These are phyloP conservation scores for Archegozetes longisetosus DNA, from an alignment of 1,140 invertebrate genomes.

Conservation along the genomic window DNA sequence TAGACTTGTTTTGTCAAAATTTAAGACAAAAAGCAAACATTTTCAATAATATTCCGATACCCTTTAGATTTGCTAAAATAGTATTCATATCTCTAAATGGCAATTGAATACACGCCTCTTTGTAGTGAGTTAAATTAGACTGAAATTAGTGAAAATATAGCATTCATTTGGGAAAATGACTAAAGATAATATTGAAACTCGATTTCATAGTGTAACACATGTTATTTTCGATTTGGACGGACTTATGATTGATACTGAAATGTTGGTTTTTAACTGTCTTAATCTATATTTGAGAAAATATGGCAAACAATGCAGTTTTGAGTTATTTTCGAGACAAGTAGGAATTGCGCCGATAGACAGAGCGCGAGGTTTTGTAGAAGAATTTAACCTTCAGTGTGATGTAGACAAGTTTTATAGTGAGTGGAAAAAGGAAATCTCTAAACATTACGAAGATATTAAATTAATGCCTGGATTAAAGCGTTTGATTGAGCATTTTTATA, in stretches of 20 bases:
- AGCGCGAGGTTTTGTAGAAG: background rate
- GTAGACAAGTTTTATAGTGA: background rate
- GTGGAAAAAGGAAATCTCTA: background rate
- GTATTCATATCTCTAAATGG: no score
- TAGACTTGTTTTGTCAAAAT: no score
- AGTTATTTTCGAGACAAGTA: background rate
- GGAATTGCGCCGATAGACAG: background rate
- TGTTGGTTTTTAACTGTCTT: background rate
- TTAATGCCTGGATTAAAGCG: slow-evolving; percentile 12
- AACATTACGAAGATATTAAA: background rate
- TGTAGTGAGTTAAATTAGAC: no score
- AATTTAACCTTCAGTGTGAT: background rate
- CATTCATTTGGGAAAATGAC: no score
- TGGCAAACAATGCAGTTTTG: background rate
- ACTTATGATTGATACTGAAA: background rate
- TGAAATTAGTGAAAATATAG: no score
- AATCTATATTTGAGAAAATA: background rate
- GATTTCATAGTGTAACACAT: background rate
- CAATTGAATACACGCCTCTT: no score
- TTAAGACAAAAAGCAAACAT: no score
- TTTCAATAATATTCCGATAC: no score
- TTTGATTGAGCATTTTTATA: slow-evolving; percentile 10
- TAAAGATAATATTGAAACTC: no score
- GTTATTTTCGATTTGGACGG: background rate
- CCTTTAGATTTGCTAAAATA: no score